Evolutionary conservation across 1,140 invertebrate species (phyloP).

Genomic region (Magallana angulata): DNA sequence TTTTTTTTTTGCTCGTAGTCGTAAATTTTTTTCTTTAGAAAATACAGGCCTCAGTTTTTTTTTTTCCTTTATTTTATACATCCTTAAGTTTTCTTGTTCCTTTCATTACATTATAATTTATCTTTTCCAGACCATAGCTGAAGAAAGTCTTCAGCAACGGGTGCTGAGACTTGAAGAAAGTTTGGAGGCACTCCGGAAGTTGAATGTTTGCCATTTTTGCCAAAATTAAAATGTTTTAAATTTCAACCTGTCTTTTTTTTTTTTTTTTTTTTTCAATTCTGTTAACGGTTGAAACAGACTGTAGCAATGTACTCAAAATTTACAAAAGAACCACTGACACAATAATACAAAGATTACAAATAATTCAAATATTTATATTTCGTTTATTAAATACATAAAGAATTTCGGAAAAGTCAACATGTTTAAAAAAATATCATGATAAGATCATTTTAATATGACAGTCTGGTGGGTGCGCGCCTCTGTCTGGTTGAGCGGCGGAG

Average conservation of each 20-base stretch:
- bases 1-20: not conserved
- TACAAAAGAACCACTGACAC: not conserved
- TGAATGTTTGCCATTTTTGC: not conserved
- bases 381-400: constrained; percentile 11
- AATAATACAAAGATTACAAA: constrained; percentile 12
- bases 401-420: constrained; percentile 1
- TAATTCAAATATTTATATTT: constrained; percentile 18
- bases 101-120: not conserved
- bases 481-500: not conserved
- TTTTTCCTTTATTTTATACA: constrained; percentile 1
- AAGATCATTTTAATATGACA: not conserved
- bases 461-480: not conserved
- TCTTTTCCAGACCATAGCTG: not conserved
- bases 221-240: not conserved
- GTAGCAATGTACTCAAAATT: not conserved
- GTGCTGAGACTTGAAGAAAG: not conserved
- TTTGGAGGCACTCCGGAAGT: not conserved
- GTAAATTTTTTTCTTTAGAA: not conserved
- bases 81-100: not conserved
- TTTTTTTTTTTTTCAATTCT: constrained; percentile 7
- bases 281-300: not conserved
- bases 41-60: not conserved
- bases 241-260: not conserved
- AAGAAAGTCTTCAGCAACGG: not conserved
- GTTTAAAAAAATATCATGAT: not conserved